Evolutionary conservation across 2,888 invertebrate species (phyloP).

Genomic region (Hypomecis punctinalis): DNA sequence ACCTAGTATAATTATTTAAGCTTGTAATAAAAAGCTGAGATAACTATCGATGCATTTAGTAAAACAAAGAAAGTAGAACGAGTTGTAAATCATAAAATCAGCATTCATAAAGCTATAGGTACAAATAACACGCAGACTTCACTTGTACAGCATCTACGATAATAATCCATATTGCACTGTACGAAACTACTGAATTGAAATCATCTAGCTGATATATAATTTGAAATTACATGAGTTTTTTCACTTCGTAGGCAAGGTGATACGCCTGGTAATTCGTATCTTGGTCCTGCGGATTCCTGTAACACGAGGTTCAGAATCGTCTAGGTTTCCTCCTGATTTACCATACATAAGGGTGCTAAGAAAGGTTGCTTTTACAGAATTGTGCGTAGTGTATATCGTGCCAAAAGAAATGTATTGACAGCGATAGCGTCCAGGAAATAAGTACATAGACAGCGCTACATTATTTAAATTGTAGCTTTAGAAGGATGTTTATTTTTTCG

Average conservation of each 20-base stretch:
- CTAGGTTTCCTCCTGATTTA: constrained; percentile 38
- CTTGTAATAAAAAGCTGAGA: neutral
- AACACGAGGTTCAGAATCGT: constrained; percentile 88
- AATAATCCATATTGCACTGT: constrained; percentile 54
- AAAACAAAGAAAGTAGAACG: too few species aligned
- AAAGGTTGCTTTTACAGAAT: constrained; percentile 32
- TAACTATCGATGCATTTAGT: neutral
- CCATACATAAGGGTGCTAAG: constrained; percentile 41
- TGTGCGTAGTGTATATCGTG: constrained; percentile 56
- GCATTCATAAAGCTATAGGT: constrained; percentile 25
- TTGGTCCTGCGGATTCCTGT: constrained; percentile 94
- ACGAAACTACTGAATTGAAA: constrained; percentile 65
- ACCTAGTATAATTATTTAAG: too few species aligned
- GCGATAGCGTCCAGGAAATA: constrained; percentile 41
- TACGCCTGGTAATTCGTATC: constrained; percentile 98
- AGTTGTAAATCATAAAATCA: neutral
- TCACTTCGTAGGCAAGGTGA: constrained; percentile 99
- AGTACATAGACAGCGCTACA: constrained; percentile 46
- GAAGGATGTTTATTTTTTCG: constrained; percentile 20
- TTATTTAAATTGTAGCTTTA: constrained; percentile 45
- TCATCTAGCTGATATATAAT: constrained; percentile 76
- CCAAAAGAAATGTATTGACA: constrained; percentile 46
- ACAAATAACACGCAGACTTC: constrained; percentile 49
- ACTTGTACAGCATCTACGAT: constrained; percentile 48
- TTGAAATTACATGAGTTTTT: constrained; percentile 98